Evolutionary conservation across 2,888 invertebrate genomes (phyloP), one percentile per base, ranked within the genome.

Genomic region (Mellilla xanthometata): DNA sequence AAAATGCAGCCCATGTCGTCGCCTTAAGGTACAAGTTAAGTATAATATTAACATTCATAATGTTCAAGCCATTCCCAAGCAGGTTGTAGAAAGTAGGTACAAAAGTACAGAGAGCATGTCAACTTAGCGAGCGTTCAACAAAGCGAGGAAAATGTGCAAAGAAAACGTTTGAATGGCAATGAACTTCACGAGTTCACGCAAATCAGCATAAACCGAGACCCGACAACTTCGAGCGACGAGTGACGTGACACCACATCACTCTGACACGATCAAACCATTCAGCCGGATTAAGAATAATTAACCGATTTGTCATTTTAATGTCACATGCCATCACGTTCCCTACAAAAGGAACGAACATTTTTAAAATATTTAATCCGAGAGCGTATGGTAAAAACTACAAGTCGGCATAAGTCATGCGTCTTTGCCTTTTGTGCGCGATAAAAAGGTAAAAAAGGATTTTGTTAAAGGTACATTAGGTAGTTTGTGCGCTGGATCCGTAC

Each of bases 231-330:
- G 10, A 26, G 62, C 68, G n/a, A n/a, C n/a, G n/a, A n/a, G n/a
- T n/a, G n/a, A n/a, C n/a, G 66, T 72, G 81, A 76, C 81, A 75
- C 70, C 49, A 65, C 81, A 74, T 78, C 80, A 79, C 67, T 77
- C 72, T 59, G 15, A 7, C 65, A 70, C 74, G 72, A 80, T 84
- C 82, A 81, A 80, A 78, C 75, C 77, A 74, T 81, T 83, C 80
- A 78, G 60, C 51, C 76, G 81, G 86, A 85, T 86, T 76, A 83
- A 86, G 86, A 88, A 86, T 87, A 89, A 89, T 89, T 88, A 88
- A 81, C 78, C 79, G 79, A 89, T 89, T 87, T 85, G 80, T 89
- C 88, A 88, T 88, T 88, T 88, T 85, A 86, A 88, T 86, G 88
- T 87, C 86, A 86, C 87, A 88, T 87, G 86, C 87, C 89, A 80